Percentiles rank a stretch among this genome's conserved stretches.
phyloP scores from a whole-genome alignment of 2,113 vertebrate species.

The Anhinga rufa region DNA sequence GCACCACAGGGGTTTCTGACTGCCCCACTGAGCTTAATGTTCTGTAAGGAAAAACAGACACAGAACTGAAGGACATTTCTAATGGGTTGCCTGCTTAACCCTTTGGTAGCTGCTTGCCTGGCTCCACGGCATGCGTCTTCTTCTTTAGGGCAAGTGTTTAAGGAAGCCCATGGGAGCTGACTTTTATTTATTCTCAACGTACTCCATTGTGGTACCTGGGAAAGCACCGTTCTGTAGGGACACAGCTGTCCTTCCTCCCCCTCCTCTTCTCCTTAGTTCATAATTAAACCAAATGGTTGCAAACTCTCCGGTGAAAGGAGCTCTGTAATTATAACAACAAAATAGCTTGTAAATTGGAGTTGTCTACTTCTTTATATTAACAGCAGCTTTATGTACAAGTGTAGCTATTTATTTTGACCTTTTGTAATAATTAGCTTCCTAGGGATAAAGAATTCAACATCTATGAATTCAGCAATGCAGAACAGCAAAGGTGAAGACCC shows the following conservation, averaged over 20 bases:
- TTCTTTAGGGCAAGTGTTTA: not conserved
- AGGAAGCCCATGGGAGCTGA: not conserved
- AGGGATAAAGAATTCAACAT: slow-evolving; percentile 37
- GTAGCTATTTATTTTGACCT: slow-evolving; percentile 59
- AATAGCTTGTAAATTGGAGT: slow-evolving; percentile 51
- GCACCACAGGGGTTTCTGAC: slow-evolving; percentile 75
- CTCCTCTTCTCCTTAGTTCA: not conserved
- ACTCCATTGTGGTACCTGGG: not conserved
- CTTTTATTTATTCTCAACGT: not conserved
- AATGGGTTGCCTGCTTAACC: slow-evolving; percentile 77
- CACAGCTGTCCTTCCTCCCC: slow-evolving; percentile 7
- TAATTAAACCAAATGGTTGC: slow-evolving; percentile 50
- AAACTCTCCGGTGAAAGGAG: slow-evolving; percentile 10
- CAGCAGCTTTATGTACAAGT: slow-evolving; percentile 17
- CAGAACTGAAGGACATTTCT: slow-evolving; percentile 74
- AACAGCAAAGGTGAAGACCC: slow-evolving; percentile 35
- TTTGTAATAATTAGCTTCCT: slow-evolving; percentile 59
- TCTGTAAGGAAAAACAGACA: slow-evolving; percentile 78
- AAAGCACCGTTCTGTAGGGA: not conserved
- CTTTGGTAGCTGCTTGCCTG: slow-evolving; percentile 44
- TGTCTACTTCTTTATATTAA: slow-evolving; percentile 43
- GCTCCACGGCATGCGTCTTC: not conserved
- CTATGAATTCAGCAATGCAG: slow-evolving; percentile 19
- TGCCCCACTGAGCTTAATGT: slow-evolving; percentile 85
- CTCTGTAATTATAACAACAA: slow-evolving; percentile 70